Evolutionary conservation across 35 echinoderm and acorn worm genomes (phyloP), one percentile per base, ranked within the genome.

Genomic region (Chiridota heheva): DNA sequence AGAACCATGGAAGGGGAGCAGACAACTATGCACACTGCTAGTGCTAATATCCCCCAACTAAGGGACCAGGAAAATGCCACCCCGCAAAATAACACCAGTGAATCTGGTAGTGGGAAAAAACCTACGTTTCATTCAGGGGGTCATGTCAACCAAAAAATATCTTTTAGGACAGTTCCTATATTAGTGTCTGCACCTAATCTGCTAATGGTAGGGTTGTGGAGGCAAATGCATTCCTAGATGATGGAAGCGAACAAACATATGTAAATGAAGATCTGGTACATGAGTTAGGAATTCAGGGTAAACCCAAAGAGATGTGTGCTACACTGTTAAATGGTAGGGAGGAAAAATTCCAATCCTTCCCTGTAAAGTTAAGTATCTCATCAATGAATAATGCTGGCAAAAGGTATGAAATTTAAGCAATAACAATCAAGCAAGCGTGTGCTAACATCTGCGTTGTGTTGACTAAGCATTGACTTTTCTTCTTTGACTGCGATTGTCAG

Each of bases 161-260:
- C 72, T 37, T 76, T 76, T 0, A 77, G 48, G 18, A 35, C 32
- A 56, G 29, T 77, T 55, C 73, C 63, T 32, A 30, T 67, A 17
- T 17, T 67, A 5, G 63, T 67, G 63, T 28, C 29, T 67, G 30
- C 27, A 37, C 1, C 17, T 38, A n/a, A n/a, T n/a, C n/a, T n/a
- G n/a, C n/a, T n/a, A 0, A 36, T 31, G 35, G 49, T 40, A 0
- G 36, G 26, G 72, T 76, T 56, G 13, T 56, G 2, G 53, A 58
- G 17, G 73, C 73, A 32, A 77, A 59, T 77, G 73, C 73, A 28
- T 59, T 77, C 1, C 73, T 77, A 1, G 73, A 36, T 25, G 73
- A 77, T 77, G 73, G 25, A 1, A 77, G 48, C 60, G 49, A 77
- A 0, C 73, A 77, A 40, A 77, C 73, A 0, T 77, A 77, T 35